Evolutionary conservation across 2,797 vertebrate species (phyloP).

Genomic region (Propithecus perrieri): DNA sequence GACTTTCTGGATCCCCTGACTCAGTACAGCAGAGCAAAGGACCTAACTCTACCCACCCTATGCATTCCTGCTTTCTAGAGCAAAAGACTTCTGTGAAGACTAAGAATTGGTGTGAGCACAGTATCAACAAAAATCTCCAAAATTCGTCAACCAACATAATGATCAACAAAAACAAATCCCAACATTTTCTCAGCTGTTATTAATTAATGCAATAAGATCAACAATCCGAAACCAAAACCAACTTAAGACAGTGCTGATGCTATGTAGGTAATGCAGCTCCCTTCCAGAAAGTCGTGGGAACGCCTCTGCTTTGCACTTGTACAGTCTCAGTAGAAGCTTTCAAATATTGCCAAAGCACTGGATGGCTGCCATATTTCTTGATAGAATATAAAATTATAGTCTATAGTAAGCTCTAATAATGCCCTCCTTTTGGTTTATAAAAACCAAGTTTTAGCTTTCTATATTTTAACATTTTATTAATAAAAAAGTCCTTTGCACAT

Average conservation of each 20-base stretch:
- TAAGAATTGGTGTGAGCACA: neutral
- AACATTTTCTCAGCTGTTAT: neutral
- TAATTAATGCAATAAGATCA: neutral
- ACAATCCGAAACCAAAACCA: neutral
- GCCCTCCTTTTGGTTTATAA: neutral
- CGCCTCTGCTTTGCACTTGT: neutral
- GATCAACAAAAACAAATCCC: neutral
- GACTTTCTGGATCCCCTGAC: neutral
- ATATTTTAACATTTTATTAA: neutral
- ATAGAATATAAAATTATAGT: neutral
- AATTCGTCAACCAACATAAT: too few species aligned
- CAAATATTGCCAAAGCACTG: neutral
- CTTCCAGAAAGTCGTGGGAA: neutral
- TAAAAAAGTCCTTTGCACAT: neutral
- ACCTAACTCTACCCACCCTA: neutral
- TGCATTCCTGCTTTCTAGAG: neutral
- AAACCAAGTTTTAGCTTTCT: neutral
- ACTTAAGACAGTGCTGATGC: accelerated
- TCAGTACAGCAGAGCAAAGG: neutral
- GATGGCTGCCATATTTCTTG: neutral
- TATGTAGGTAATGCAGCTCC: accelerated
- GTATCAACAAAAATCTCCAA: neutral
- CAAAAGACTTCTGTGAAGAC: neutral
- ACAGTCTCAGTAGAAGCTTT: neutral
- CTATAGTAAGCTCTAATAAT: neutral